phyloP scores from a whole-genome alignment of 2,888 invertebrate species.

The Acrobasis consociella region DNA sequence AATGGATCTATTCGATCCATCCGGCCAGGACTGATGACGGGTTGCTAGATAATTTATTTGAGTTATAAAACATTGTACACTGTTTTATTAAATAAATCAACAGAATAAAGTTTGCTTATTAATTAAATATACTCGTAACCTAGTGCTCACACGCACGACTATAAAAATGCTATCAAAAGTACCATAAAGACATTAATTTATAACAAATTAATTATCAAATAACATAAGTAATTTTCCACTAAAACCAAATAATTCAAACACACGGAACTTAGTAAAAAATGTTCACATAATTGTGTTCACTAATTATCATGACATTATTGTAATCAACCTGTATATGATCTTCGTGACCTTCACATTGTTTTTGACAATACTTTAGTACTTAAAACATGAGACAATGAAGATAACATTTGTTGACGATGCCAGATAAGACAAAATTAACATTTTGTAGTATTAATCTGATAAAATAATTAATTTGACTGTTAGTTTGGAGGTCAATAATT shows the following conservation, averaged over 20 bases:
- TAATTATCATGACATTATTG: conserved; percentile 31
- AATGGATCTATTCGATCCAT: no score
- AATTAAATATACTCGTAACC: background rate
- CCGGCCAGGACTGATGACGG: no score
- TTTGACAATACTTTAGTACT: conserved; percentile 13
- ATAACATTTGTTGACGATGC: background rate
- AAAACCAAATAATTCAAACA: conserved; percentile 2
- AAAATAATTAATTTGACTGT: background rate
- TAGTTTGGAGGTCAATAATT: background rate
- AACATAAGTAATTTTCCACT: background rate
- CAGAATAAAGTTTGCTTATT: no score
- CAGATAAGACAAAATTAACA: conserved; percentile 16
- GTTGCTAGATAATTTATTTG: no score
- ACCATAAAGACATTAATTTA: background rate
- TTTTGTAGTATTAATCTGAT: conserved; percentile 13
- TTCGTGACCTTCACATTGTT: conserved; percentile 10
- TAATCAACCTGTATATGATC: conserved; percentile 23
- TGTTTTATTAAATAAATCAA: no score
- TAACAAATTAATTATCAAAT: background rate
- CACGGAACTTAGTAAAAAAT: conserved; percentile 25
- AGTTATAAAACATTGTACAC: no score
- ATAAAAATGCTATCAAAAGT: background rate
- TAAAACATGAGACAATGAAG: conserved; percentile 5
- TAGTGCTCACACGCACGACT: background rate
- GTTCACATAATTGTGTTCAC: conserved; percentile 31